phyloP scores from a whole-genome alignment of 1,140 invertebrate genomes.

The Caenorhabditis brenneri region DNA sequence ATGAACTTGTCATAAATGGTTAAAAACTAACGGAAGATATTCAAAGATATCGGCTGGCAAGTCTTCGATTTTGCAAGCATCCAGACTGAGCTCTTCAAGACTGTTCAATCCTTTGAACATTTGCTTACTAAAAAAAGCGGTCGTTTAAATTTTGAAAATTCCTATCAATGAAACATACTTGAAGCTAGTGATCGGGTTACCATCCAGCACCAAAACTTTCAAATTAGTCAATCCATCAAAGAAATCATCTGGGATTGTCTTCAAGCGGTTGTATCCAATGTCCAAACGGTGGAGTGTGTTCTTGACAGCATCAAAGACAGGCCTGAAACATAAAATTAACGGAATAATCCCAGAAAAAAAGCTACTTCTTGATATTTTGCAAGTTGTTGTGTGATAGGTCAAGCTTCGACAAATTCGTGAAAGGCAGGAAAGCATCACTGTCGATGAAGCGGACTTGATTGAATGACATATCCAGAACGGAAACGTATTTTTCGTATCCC shows the following conservation, averaged over 20 bases:
- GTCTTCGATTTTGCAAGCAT: conserved; percentile 41
- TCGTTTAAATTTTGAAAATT: not conserved
- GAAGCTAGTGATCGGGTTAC: conserved; percentile 32
- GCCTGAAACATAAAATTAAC: not conserved
- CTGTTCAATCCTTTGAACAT: conserved; percentile 49
- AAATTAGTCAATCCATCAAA: conserved; percentile 42
- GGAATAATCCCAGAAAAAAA: not conserved
- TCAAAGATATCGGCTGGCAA: conserved; percentile 23
- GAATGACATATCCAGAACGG: not conserved
- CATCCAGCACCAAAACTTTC: conserved; percentile 47
- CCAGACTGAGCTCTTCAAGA: conserved; percentile 52
- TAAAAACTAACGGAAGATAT: conserved; percentile 1
- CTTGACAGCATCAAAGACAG: not conserved
- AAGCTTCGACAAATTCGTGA: not conserved
- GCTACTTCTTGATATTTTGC: not conserved
- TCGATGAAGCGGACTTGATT: conserved; percentile 29
- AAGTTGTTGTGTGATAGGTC: not conserved
- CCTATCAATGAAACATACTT: too few relatives aligned
- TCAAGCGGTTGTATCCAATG: conserved; percentile 41
- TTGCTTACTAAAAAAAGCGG: conserved; percentile 12
- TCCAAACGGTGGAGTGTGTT: conserved; percentile 7
- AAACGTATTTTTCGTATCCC: conserved; percentile 17
- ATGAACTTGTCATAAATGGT: not conserved
- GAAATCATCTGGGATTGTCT: not conserved
- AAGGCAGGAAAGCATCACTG: not conserved